Evolutionary conservation across 1,140 invertebrate species (phyloP).

Genomic region (Campoletis sonorensis): DNA sequence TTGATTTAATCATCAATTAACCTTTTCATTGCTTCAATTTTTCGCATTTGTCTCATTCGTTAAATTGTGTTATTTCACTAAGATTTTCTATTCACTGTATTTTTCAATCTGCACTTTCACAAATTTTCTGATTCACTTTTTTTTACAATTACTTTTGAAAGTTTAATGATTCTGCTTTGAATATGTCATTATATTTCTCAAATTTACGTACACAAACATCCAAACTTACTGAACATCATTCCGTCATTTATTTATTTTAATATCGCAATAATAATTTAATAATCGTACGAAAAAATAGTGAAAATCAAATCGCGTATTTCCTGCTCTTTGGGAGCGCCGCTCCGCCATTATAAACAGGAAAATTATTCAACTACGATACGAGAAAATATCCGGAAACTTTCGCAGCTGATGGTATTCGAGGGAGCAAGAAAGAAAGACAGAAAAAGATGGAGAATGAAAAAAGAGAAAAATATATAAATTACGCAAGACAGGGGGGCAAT

Average conservation of each 20-base stretch:
- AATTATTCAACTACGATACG: slow-evolving; percentile 20
- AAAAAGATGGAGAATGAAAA: no score
- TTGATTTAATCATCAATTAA: no score
- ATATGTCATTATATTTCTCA: neutral
- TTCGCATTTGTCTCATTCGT: no score
- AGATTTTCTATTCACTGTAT: no score
- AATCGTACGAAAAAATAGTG: neutral
- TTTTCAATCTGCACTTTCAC: no score
- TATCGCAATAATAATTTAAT: neutral
- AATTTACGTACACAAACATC: neutral
- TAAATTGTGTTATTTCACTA: no score
- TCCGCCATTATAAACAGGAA: neutral
- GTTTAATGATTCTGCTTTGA: neutral
- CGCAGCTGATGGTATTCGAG: slow-evolving; percentile 4
- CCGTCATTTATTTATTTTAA: neutral
- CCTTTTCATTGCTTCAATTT: no score
- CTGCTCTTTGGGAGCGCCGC: neutral
- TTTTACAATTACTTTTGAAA: no score
- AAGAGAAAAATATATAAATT: slow-evolving; percentile 8
- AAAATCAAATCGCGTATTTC: slow-evolving; percentile 37
- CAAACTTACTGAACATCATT: no score
- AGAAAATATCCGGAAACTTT: slow-evolving; percentile 43
- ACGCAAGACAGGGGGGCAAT: slow-evolving; percentile 27
- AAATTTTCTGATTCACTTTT: no score
- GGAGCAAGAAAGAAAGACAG: neutral